Base-by-base conservation (phyloP, 2,888 invertebrate species). In the Apantesis nais region DNA sequence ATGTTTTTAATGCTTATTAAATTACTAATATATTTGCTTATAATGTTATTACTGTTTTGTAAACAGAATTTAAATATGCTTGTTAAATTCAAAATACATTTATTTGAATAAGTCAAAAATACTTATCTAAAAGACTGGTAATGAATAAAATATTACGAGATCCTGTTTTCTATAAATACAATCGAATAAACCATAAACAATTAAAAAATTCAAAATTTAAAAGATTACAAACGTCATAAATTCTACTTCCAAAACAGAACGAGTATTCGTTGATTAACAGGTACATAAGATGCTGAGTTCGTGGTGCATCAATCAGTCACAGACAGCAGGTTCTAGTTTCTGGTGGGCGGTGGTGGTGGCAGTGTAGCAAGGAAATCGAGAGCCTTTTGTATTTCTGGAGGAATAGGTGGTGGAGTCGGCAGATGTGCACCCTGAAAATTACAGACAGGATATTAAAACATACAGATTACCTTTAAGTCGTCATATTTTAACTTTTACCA, bases 331-430 rank as follows among this genome's bases (percentile, higher is more conserved):
- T 29, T 29, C 74, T 86, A 92, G 80, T 88, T 90, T 76, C 89
- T 89, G 66, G 87, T 82, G 0, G 90, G 87, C 4, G 91, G 82
- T 75, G 95, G 93, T 31, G 96, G 96, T 58, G 97, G 97, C 73
- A 96, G 93, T 5, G 96, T 96, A 22, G 96, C 96, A 75, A 97
- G 94, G 90, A 96, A 97, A 84, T 97, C 97, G 60, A 97, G 92
- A 44, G 97, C 97, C 89, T 96, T 97, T 87, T 97, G 97, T 80
- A 97, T 97, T 88, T 96, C 97, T 86, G 97, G 96, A 71, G 97
- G 97, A 74, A 96, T 96, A 76, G 97, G 97, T n/a, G 97, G 97
- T 19, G 97, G 96, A 19, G 97, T 97, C 11, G 97, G 97, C 76
- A 97, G 89, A 93, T 97, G 97, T 37, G 96, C 97, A 29, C 97